phyloP scores from a whole-genome alignment of 2,888 invertebrate genomes.

The Nematopogon swammerdamellus region DNA sequence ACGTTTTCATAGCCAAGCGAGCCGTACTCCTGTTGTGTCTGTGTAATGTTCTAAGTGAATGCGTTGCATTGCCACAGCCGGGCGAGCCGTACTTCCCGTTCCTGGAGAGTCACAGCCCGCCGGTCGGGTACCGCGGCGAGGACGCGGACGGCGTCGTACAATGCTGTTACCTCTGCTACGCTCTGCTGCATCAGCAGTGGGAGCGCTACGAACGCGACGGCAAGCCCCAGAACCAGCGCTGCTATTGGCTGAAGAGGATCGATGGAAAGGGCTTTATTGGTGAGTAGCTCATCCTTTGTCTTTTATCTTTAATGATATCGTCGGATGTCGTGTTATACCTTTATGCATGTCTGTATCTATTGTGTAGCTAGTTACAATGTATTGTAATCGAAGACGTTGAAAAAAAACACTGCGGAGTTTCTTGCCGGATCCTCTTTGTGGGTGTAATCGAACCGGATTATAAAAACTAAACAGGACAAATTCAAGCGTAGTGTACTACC shows the following conservation, averaged over 20 bases:
- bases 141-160: conserved; percentile 57
- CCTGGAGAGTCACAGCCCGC: conserved; percentile 84
- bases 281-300: too few relatives aligned
- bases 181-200: conserved; percentile 87
- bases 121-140: conserved; percentile 64
- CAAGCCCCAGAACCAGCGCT: conserved; percentile 80
- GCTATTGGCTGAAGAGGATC: conserved; percentile 90
- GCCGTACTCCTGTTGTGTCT: not conserved
- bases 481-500: too few relatives aligned
- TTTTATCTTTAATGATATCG: too few relatives aligned
- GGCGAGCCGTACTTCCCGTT: conserved; percentile 87
- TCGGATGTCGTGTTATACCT: too few relatives aligned
- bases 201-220: conserved; percentile 82
- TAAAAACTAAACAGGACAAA: too few relatives aligned
- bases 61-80: conserved; percentile 16
- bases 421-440: too few relatives aligned
- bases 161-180: conserved; percentile 83
- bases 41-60: not conserved
- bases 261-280: conserved; percentile 87
- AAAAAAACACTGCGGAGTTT: too few relatives aligned
- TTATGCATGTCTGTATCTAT: too few relatives aligned
- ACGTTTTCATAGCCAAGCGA: not conserved
- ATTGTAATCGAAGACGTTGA: too few relatives aligned
- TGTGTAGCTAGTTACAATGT: too few relatives aligned
- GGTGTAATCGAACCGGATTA: too few relatives aligned